Evolutionary conservation across 2,113 vertebrate genomes (phyloP).

Genomic region (Caracal caracal): DNA sequence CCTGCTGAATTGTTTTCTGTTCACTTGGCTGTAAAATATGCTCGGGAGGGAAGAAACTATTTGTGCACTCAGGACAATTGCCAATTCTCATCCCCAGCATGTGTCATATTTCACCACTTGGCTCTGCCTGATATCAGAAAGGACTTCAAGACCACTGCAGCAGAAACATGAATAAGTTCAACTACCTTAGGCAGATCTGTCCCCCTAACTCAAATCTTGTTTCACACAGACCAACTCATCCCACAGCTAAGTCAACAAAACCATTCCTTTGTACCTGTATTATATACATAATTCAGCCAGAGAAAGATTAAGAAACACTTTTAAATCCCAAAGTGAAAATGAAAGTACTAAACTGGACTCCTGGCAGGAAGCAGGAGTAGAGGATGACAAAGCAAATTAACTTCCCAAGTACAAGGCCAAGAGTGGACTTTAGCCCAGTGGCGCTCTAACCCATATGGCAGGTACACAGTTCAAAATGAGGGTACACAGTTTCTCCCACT

Average conservation of each 20-base stretch:
- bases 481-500: background rate
- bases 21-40: conserved; percentile 77
- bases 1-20: conserved; percentile 63
- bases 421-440: background rate
- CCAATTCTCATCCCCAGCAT: conserved; percentile 76
- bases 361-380: conserved; percentile 60
- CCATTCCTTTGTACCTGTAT: background rate
- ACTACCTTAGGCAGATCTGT: background rate
- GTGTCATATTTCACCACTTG: conserved; percentile 81
- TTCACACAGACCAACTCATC: background rate
- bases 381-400: conserved; percentile 86
- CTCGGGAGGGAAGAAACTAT: conserved; percentile 81
- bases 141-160: conserved; percentile 65
- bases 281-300: background rate
- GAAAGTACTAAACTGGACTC: conserved; percentile 59
- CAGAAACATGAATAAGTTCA: conserved; percentile 67
- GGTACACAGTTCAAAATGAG: background rate
- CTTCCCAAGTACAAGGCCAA: conserved; percentile 46
- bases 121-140: conserved; percentile 71
- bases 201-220: background rate
- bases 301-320: conserved; percentile 55
- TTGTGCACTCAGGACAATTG: conserved; percentile 78
- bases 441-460: background rate
- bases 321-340: conserved; percentile 79
- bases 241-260: background rate